phyloP scores from a whole-genome alignment of 1,140 invertebrate species.

The Microplitis mediator region DNA sequence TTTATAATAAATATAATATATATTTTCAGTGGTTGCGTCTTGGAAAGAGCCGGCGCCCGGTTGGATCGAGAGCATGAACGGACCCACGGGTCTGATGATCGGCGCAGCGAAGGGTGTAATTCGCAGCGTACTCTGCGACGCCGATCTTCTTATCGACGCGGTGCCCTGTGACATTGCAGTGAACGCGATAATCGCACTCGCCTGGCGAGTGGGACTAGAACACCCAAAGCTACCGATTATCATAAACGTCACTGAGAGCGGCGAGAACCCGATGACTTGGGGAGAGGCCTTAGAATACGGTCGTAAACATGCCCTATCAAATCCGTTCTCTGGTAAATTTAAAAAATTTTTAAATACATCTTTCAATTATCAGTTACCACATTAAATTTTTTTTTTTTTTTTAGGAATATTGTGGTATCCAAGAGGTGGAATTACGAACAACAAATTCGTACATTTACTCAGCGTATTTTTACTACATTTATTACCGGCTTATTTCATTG shows the following conservation, averaged over 20 bases:
- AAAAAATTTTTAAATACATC: neutral
- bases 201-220: conserved; percentile 62
- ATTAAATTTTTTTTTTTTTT: conserved; percentile 25
- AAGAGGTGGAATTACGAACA: conserved; percentile 74
- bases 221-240: conserved; percentile 57
- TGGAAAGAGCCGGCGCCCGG: conserved; percentile 77
- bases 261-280: conserved; percentile 75
- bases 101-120: conserved; percentile 83
- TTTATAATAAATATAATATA: no score
- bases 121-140: conserved; percentile 70
- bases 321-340: conserved; percentile 61
- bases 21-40: conserved; percentile 67
- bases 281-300: conserved; percentile 75
- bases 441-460: conserved; percentile 70
- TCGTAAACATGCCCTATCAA: conserved; percentile 52
- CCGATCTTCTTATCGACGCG: conserved; percentile 64
- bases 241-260: conserved; percentile 68
- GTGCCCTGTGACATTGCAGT: conserved; percentile 73
- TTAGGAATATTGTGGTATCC: conserved; percentile 78
- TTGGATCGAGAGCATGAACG: conserved; percentile 95
- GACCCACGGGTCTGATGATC: conserved; percentile 82
- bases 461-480: conserved; percentile 76
- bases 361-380: neutral
- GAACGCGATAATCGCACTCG: conserved; percentile 69
- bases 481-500: conserved; percentile 83